A percentile compares a stretch with the other conserved stretches of the same genome.
Conservation (phyloP, 1,140 invertebrate genomes). For the Whitmania pigra region DNA sequence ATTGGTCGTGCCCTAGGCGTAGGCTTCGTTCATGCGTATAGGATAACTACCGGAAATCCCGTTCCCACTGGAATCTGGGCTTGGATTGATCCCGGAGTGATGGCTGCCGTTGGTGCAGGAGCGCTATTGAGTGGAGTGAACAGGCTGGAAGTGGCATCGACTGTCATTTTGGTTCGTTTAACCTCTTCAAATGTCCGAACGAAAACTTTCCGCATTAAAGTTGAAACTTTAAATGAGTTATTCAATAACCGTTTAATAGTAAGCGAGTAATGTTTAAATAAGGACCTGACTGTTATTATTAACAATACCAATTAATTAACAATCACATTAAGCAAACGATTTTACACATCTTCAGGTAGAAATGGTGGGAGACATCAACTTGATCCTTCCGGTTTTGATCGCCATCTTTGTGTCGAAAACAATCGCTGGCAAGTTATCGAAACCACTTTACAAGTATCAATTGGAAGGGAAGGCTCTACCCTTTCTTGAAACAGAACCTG, state of each 20-base stretch:
- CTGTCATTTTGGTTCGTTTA: constrained; percentile 19
- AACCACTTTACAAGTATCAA: constrained; percentile 19
- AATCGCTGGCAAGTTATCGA: constrained; percentile 16
- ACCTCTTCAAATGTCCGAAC: neutral
- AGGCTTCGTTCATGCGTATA: constrained; percentile 8
- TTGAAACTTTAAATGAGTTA: neutral
- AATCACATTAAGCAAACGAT: neutral
- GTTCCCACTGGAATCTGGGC: constrained; percentile 11
- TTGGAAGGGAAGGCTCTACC: constrained; percentile 21
- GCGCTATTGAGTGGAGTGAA: constrained; percentile 21
- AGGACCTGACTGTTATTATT: constrained; percentile 4
- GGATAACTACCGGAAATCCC: neutral
- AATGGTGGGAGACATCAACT: constrained; percentile 19
- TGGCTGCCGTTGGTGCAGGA: constrained; percentile 14
- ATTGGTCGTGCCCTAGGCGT: constrained; percentile 14
- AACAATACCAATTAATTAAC: neutral
- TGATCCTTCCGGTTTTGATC: constrained; percentile 20
- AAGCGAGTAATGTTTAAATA: neutral
- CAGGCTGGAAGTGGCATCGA: constrained; percentile 17
- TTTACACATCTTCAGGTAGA: constrained; percentile 12
- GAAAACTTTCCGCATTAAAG: neutral
- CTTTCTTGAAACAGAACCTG: constrained; percentile 18
- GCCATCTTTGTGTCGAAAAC: constrained; percentile 19
- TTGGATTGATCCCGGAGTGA: constrained; percentile 23
- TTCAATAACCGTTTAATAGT: neutral